Base-by-base conservation (phyloP, 2,113 vertebrate genomes). In the Pyxicephalus adspersus region DNA sequence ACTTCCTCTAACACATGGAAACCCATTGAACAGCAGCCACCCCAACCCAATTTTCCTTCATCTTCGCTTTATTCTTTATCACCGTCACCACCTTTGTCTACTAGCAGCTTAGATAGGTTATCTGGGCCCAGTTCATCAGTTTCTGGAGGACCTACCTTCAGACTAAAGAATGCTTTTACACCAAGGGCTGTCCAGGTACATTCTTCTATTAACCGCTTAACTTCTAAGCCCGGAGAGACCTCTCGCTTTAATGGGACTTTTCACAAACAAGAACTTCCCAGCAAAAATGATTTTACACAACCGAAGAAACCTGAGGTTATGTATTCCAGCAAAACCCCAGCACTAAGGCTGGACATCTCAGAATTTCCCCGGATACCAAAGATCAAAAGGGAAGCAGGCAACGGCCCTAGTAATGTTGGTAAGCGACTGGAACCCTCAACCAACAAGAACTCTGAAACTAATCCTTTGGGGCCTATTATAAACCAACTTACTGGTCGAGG, bases 351-450 rank as follows among this genome's bases (percentile, higher is more conserved):
- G 5, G 94, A 95, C 71, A 92, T 97, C 82, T 94, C 94, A 0
- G 93, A 92, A 81, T 93, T 99, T 58, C 98, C 98, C 61, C 90
- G 94, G 85, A 98, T 98, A 94, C 98, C 98, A 90, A 98, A 96
- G 94, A 93, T 97, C 85, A 96, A 92, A 87, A 92, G 89, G 79
- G 94, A 94, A 25, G 22, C 50, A 0, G 63, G 55, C 13, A 23
- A 15, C 57, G 75, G 29, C 20, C 28, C 60, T 31, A 26, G n/a
- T 57, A 55, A 29, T 58, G 72, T 83, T 23, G 54, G 80, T 65
- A 72, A 85, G n/a, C 83, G 19, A 11, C 29, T 22, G 23, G 89
- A 83, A 23, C 50, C 80, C 0, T 86, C 85, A 61, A 78, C 90
- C 0, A 0, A 81, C 0, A 80, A 55, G 0, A 87, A 82, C 76